Base-by-base conservation (phyloP, 2,888 invertebrate species). In the Ethmia dodecea region DNA sequence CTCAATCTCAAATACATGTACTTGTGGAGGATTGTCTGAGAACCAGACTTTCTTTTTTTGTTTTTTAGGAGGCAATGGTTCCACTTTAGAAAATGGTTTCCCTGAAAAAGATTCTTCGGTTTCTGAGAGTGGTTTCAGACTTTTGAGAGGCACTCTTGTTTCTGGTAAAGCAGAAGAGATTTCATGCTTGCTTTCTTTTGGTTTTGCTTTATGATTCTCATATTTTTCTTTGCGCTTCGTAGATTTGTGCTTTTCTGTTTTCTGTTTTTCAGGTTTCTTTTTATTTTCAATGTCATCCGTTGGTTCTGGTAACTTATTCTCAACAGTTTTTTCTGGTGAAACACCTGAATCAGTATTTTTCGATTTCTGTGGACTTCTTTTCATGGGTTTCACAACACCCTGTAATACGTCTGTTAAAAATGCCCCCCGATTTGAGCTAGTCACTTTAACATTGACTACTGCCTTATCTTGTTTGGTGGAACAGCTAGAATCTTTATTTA, bases 391-490 rank as follows among this genome's bases (percentile, higher is more conserved):
- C 1, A 63, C 58, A 38, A 57, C 45, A 31, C 47, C 45, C 48
- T 64, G 49, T 22, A 49, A 51, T 25, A 51, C 36, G 51, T 80
- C 74, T 12, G 73, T 75, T 28, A 91, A 67, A 52, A 89, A 89
- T 24, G 88, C 88, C 0, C 88, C 89, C 16, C 90, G 79, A 46
- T 88, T 89, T 16, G 76, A 74, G 13, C 66, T 48, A 1, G 88
- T 88, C 5, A 88, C 46, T 62, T 89, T 91, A 1, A 86, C 77
- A 58, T 63, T 68, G 28, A 53, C 47, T 27, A 60, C 46, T 37
- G 46, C 33, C 57, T 71, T 71, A 39, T 38, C 35, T 20, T 13
- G 28, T 24, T 25, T 64, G 3, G 49, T 29, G 38, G 53, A 61
- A 16, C 55, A 56, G 41, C 44, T 35, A 33, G 36, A 34, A 34